A percentile compares a stretch with the other conserved stretches of the same genome.
Conservation (phyloP, 1,140 invertebrate genomes). For the Charaxes varanes region DNA sequence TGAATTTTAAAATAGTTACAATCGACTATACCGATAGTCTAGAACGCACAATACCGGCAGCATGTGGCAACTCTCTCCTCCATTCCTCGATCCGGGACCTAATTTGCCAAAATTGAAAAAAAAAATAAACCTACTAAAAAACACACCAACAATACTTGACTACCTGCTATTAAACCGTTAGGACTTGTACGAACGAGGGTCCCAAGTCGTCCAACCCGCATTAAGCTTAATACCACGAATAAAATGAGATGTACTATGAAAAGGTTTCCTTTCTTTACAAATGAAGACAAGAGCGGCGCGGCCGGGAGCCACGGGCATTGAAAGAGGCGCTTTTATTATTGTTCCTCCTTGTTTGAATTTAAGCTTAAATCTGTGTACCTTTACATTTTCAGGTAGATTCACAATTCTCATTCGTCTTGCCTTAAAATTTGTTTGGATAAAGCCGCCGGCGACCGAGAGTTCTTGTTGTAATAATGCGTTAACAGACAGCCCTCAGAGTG, state of each 20-base stretch:
- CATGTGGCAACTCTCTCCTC: too few relatives aligned
- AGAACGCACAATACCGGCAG: too few relatives aligned
- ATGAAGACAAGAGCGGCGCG: constrained; percentile 10
- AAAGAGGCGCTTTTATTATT: constrained; percentile 5
- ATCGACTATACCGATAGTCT: too few relatives aligned
- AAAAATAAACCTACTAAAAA: not conserved
- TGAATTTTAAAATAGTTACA: too few relatives aligned
- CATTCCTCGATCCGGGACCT: too few relatives aligned
- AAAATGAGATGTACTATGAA: constrained; percentile 6
- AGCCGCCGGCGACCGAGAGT: too few relatives aligned
- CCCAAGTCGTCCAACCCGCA: constrained; percentile 3
- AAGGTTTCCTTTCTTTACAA: constrained; percentile 17
- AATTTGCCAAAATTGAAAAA: not conserved
- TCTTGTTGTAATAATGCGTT: too few relatives aligned
- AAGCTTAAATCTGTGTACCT: not conserved
- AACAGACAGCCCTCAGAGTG: too few relatives aligned
- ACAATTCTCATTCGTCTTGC: not conserved
- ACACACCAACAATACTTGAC: not conserved
- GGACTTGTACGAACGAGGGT: constrained; percentile 1
- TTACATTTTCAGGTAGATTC: constrained; percentile 2
- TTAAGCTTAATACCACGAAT: constrained; percentile 13
- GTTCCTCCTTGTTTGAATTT: constrained; percentile 1
- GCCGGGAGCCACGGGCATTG: constrained; percentile 1
- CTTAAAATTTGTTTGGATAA: too few relatives aligned
- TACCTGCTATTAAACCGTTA: constrained; percentile 5